Percentiles rank a stretch among this genome's conserved stretches.
phyloP scores from a whole-genome alignment of 2,888 invertebrate genomes.

The Rosalia funebris region DNA sequence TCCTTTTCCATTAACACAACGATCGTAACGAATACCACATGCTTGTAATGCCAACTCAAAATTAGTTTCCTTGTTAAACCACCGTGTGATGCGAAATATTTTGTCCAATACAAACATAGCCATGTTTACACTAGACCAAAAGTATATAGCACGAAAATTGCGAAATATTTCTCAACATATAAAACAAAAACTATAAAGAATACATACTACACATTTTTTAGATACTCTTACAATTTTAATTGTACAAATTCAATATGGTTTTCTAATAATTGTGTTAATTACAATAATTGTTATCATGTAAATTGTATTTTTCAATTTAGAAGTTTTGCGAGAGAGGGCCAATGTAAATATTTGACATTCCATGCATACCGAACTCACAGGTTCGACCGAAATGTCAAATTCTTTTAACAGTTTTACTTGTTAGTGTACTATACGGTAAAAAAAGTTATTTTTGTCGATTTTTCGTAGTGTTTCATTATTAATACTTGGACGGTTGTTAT shows the following conservation, averaged over 20 bases:
- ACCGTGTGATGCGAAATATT: constrained; percentile 53
- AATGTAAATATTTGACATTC: constrained; percentile 76
- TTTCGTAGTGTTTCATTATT: constrained; percentile 6
- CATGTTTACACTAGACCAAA: constrained; percentile 34
- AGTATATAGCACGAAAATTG: too few relatives aligned
- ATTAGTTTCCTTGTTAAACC: constrained; percentile 51
- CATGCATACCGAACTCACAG: constrained; percentile 73
- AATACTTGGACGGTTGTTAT: not conserved
- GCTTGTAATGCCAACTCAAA: constrained; percentile 38
- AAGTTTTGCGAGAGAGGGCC: constrained; percentile 71
- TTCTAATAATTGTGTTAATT: not conserved
- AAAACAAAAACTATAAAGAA: too few relatives aligned
- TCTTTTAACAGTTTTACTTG: constrained; percentile 64
- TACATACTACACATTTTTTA: too few relatives aligned
- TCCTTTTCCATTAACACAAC: constrained; percentile 22
- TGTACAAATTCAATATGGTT: not conserved
- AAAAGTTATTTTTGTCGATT: constrained; percentile 41
- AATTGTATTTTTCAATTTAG: constrained; percentile 52
- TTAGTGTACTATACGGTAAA: constrained; percentile 59
- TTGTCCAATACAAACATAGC: constrained; percentile 47
- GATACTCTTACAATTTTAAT: too few relatives aligned
- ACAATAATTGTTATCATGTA: constrained; percentile 33
- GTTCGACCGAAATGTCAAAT: constrained; percentile 80
- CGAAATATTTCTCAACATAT: too few relatives aligned
- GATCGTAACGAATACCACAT: constrained; percentile 27